Base-by-base conservation (phyloP, 2,888 invertebrate species). In the Hedya salicella region DNA sequence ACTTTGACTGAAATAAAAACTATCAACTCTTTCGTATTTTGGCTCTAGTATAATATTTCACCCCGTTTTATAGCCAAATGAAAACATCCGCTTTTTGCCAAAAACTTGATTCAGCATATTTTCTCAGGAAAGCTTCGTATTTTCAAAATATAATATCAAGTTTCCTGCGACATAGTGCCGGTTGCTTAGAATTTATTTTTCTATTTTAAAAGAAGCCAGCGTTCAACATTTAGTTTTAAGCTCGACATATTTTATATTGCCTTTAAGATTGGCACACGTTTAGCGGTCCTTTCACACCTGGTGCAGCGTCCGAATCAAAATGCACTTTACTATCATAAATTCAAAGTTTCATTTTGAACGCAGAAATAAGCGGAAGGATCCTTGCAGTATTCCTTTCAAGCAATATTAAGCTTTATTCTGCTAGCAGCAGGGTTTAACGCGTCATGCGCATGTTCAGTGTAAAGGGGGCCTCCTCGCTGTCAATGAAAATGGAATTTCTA, bases 401-500 rank as follows among this genome's bases (percentile, higher is more conserved):
- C 48, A 5, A 61, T 49, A 54, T 36, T 40, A 66, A 61, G 16
- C 61, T 19, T 32, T 66, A 61, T 66, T 61, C 36, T 54, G 54
- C 39, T 48, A 36, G 8, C 1, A 17, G 46, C 13, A 60, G 13
- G 46, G 50, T 57, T 36, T 42, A 56, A 32, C 8, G 17, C 52
- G 39, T 17, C 11, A 16, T 9, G 49, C 42, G 14, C 9, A 53
- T 16, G 11, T 30, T 25, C 11, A 48, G 40, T 30, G 32, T 44
- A n/a, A 62, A 62, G 59, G 59, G 59, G 32, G 44, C 54, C 40
- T 57, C 25, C 46, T 48, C 14, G 49, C 66, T 61, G 66, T 61
- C 61, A 66, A 61, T 66, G 66, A 61, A 54, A 66, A 66, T 66
- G 66, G 60, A 60, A 49, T 66, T 66, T 66, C 66, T 61, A 48